Conservation (phyloP, 1,140 invertebrate species). For the Platyscapa corneri region DNA sequence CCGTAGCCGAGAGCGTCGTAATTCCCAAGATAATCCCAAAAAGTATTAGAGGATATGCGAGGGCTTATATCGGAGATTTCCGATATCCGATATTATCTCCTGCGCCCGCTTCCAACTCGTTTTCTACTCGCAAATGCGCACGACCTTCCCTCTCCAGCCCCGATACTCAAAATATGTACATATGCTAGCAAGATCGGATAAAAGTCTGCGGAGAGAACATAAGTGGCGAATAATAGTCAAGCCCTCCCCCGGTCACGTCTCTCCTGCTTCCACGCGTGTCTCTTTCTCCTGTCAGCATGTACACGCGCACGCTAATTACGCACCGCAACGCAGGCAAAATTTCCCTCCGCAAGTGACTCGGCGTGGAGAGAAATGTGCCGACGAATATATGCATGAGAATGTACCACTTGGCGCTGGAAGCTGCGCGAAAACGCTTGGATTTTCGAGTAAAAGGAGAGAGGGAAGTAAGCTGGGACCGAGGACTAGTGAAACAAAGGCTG, state of each 20-base stretch:
- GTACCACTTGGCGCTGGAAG: background rate
- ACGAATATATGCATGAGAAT: constrained; percentile 2
- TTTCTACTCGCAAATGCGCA: background rate
- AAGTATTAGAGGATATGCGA: background rate
- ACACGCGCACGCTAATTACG: background rate
- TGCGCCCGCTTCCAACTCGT: background rate
- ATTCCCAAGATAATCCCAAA: constrained; percentile 33
- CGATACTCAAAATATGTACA: constrained; percentile 13
- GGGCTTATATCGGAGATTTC: constrained; percentile 12
- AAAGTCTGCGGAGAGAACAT: constrained; percentile 11
- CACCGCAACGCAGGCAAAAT: constrained; percentile 1
- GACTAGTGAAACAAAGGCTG: background rate
- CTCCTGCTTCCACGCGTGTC: background rate
- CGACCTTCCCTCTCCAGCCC: background rate
- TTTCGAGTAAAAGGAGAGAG: too few relatives aligned
- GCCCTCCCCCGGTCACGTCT: background rate
- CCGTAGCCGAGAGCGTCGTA: constrained; percentile 19
- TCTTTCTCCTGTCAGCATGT: background rate
- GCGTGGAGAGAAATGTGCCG: background rate
- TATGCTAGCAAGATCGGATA: background rate
- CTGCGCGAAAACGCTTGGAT: too few relatives aligned
- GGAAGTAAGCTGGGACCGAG: too few relatives aligned
- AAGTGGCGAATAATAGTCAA: constrained; percentile 25
- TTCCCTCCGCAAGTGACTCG: too few relatives aligned
- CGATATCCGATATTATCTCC: constrained; percentile 32